Conservation (phyloP, 2,888 invertebrate genomes). For the Opisthograptis luteolata region DNA sequence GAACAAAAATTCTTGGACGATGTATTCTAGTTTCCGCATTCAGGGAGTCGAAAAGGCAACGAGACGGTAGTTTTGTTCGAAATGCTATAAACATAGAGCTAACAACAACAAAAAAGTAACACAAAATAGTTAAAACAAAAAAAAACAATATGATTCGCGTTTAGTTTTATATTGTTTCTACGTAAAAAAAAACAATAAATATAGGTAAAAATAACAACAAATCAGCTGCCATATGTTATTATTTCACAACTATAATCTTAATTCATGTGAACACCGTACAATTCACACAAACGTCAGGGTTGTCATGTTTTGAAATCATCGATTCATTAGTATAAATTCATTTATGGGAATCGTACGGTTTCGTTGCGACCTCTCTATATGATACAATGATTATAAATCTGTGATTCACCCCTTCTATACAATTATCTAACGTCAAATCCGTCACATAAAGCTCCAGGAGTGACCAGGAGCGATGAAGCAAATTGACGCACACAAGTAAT, state of each 20-base stretch:
- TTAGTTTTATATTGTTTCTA: conserved; percentile 53
- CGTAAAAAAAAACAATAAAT: conserved; percentile 40
- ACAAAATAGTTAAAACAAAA: conserved; percentile 37
- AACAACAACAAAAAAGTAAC: conserved; percentile 24
- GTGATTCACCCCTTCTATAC: not conserved
- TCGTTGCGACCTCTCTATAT: not conserved
- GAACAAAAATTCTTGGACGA: conserved; percentile 35
- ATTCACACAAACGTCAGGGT: conserved; percentile 16
- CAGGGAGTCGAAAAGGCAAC: conserved; percentile 19
- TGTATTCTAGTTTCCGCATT: not conserved
- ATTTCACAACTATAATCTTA: conserved; percentile 42
- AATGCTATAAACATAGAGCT: conserved; percentile 16
- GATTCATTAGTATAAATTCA: conserved; percentile 5
- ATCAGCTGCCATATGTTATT: conserved; percentile 60
- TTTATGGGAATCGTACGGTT: conserved; percentile 4
- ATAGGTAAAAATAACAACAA: conserved; percentile 54
- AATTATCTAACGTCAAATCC: not conserved
- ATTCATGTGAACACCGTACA: conserved; percentile 8
- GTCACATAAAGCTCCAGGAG: too few relatives aligned
- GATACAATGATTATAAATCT: conserved; percentile 2
- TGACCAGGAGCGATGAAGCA: too few relatives aligned
- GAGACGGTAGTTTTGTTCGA: conserved; percentile 21
- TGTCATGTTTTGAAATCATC: not conserved
- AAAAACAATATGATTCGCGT: conserved; percentile 55
- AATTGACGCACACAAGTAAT: too few relatives aligned